Base-by-base conservation (phyloP, 92 coral and sea anemone species). In the Porites lobata region DNA sequence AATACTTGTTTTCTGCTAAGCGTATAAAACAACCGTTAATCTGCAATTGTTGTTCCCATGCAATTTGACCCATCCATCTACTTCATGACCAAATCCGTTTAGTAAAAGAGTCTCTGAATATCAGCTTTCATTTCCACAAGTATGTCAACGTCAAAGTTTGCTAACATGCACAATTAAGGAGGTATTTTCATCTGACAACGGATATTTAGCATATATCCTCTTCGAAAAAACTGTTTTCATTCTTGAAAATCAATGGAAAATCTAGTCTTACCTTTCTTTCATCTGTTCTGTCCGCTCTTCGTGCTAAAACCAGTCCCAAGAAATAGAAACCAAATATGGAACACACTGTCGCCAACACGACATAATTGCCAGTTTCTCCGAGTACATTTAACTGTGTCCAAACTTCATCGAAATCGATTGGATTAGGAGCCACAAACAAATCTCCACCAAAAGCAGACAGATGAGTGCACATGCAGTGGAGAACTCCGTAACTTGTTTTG, bases 371-470 rank as follows among this genome's bases (percentile, higher is more conserved):
- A 22, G 93, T 88, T 76, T 96, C 98, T 53, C 86, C 93, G 24
- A 96, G 94, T 22, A 82, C 87, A 15, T 87, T 91, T 77, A 95
- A 95, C 89, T 90, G 93, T 6, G 74, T 69, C 62, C 94, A 88
- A 3, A 95, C 96, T 51, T 92, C 81, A 74, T 96, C 98, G 80
- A 96, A 96, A 67, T 96, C 96, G 76, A 96, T 96, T 3, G 98
- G 99, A 86, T 96, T 96, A 63, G 99, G 99, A 8, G 97, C 99
- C 32, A 96, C 96, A 29, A 96, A 85, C 76, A 96, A 91, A 62
- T 93, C 95, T 13, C 99, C 98, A 65, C 99, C 99, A 92, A 95
- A 96, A 2, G 98, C 95, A 12, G 99, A 91, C 71, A 96, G 92
- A 71, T 96, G 99, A 72, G 84, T 89, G 65, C 99, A 96, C 43